Evolutionary conservation across 2,888 invertebrate genomes (phyloP), one percentile per base, ranked within the genome.

Genomic region (Mactromeris polynyma): DNA sequence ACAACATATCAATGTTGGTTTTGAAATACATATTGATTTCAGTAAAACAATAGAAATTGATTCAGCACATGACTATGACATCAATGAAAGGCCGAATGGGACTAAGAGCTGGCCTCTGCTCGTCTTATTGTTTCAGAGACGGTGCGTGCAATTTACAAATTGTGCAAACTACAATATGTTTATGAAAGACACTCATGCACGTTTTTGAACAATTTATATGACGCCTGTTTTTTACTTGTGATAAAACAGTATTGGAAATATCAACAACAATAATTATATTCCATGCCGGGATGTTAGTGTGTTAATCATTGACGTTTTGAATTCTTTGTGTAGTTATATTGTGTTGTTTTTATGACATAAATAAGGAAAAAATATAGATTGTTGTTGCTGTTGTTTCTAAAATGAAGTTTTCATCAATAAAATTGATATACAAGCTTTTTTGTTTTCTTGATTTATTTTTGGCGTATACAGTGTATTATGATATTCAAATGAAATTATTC

Each of bases 101-200:
- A 26, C 73, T 36, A 33, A 33, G 73, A 33, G 73, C 73, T 73
- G 73, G 73, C 73, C 73, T 73, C 73, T 73, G 69, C 33, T 36
- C 73, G 19, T 17, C 26, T 0, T 73, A 19, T 73, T 73, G 33
- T 4, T 73, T 33, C n/a, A 73, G 17, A 73, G 36, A 73, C 73
- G 73, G 73, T 73, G 73, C 73, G 31, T 73, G 17, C 26, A 11
- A 26, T 64, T 7, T 26, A 64, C 19, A 6, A 2, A 36, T 73
- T 73, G 19, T 33, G 36, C 1, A 17, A 73, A 58, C 58, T 58
- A 6, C 58, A 26, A 2, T 26, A 73, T 36, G 17, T 36, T 73
- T 33, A 58, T 17, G 33, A 73, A 36, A 19, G 19, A 2, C 4
- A 0, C 36, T 14, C 73, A 11, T 36, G 73, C 36, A 33, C 17